Conservation (phyloP, 2,113 vertebrate genomes). For the Rana temporaria region DNA sequence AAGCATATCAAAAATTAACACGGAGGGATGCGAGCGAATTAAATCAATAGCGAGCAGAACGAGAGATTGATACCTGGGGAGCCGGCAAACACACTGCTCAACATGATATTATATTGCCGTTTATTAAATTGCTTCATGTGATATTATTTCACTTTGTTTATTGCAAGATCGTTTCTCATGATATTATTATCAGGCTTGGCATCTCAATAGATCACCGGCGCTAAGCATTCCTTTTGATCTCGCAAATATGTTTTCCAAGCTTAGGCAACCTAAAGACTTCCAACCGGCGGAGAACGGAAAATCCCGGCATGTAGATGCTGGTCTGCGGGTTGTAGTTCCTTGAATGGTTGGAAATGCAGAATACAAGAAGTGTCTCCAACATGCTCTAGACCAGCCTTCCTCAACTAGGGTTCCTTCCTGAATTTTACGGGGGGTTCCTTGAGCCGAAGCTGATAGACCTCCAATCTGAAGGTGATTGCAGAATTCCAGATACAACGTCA, state of each 20-base stretch:
- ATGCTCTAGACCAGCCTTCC: too few species aligned
- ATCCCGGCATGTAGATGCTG: too few species aligned
- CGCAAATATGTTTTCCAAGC: not conserved
- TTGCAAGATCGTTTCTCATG: constrained; percentile 32
- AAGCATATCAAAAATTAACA: constrained; percentile 95
- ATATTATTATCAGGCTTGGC: constrained; percentile 33
- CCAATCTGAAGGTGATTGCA: too few species aligned
- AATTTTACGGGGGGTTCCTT: too few species aligned
- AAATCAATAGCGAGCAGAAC: constrained; percentile 89
- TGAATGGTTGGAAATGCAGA: too few species aligned
- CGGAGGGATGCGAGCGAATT: constrained; percentile 88
- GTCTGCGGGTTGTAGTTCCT: too few species aligned
- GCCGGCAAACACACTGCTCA: constrained; percentile 35
- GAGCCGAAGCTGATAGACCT: too few species aligned
- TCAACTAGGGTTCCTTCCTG: too few species aligned
- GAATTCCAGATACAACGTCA: too few species aligned
- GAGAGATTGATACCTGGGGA: constrained; percentile 35
- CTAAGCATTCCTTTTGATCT: constrained; percentile 13
- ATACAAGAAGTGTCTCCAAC: too few species aligned
- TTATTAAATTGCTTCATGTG: constrained; percentile 41
- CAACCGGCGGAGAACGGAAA: too few species aligned
- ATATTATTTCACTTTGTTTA: constrained; percentile 42
- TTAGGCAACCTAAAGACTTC: too few species aligned
- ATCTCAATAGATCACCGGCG: constrained; percentile 2
- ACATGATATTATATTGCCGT: constrained; percentile 50